Evolutionary conservation across 1,140 invertebrate genomes (phyloP).

Genomic region (Macrosteles quadrilineatus): DNA sequence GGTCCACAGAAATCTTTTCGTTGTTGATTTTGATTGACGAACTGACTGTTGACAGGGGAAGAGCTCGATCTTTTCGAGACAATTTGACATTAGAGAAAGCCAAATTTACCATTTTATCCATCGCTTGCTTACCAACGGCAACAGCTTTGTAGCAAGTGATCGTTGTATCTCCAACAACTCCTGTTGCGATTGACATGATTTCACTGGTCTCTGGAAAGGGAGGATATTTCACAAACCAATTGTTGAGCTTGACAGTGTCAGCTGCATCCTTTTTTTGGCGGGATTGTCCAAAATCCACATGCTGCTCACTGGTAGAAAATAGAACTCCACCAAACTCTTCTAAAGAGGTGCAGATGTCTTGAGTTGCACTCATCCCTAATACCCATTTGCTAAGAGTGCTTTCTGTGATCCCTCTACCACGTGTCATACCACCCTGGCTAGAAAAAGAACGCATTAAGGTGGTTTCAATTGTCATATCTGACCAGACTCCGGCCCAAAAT

Average conservation of each 20-base stretch:
- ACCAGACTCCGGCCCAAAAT: conserved; percentile 49
- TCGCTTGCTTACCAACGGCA: conserved; percentile 46
- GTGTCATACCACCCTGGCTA: conserved; percentile 47
- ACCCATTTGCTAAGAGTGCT: conserved; percentile 50
- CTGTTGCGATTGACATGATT: conserved; percentile 48
- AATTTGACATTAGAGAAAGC: conserved; percentile 39
- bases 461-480: conserved; percentile 51
- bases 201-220: conserved; percentile 44
- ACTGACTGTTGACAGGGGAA: conserved; percentile 34
- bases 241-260: conserved; percentile 46
- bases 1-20: conserved; percentile 46
- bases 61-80: conserved; percentile 38
- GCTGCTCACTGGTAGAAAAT: conserved; percentile 49
- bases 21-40: conserved; percentile 42
- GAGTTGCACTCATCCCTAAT: conserved; percentile 43
- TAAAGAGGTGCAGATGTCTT: conserved; percentile 38
- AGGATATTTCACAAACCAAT: conserved; percentile 48
- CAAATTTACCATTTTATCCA: conserved; percentile 42
- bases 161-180: conserved; percentile 46
- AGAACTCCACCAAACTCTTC: conserved; percentile 47
- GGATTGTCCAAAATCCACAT: conserved; percentile 49
- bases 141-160: conserved; percentile 50
- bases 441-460: conserved; percentile 52
- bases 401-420: conserved; percentile 46
- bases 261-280: conserved; percentile 47